Evolutionary conservation across 2,797 vertebrate genomes (phyloP).

Genomic region (Eulemur albifrons): DNA sequence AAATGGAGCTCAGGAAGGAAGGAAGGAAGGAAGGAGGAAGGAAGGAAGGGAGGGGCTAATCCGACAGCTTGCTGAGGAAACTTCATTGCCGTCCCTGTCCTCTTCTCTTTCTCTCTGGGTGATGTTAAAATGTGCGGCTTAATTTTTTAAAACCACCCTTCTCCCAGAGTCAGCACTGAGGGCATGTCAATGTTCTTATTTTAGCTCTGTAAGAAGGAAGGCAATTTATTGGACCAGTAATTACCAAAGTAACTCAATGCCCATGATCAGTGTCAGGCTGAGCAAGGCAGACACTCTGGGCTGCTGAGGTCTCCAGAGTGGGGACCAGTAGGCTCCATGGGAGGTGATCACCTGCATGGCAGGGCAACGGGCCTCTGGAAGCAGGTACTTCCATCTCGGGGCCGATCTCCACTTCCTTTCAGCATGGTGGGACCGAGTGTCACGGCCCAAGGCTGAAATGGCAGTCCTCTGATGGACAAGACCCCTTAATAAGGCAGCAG

Average conservation of each 20-base stretch:
- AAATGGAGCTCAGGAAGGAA: slow-evolving; percentile 60
- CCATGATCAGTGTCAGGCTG: slow-evolving; percentile 59
- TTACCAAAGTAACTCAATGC: slow-evolving; percentile 68
- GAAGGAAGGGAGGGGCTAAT: slow-evolving; percentile 57
- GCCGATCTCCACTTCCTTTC: neutral
- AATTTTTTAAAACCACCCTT: slow-evolving; percentile 71
- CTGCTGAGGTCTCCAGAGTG: slow-evolving; percentile 3
- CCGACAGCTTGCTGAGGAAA: slow-evolving; percentile 81
- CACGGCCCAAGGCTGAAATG: neutral
- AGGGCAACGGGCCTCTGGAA: neutral
- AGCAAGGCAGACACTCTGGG: slow-evolving; percentile 56
- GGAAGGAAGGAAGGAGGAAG: too few relatives aligned
- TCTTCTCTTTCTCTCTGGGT: slow-evolving; percentile 29
- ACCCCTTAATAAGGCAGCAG: neutral
- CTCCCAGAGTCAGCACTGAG: slow-evolving; percentile 70
- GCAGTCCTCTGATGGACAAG: neutral
- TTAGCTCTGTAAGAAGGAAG: slow-evolving; percentile 74
- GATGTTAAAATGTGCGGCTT: slow-evolving; percentile 72
- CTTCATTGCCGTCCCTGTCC: slow-evolving; percentile 58
- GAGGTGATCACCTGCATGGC: neutral
- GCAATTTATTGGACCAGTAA: slow-evolving; percentile 61
- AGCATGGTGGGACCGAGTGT: neutral
- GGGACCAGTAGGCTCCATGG: neutral
- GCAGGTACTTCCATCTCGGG: neutral
- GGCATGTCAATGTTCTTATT: slow-evolving; percentile 69